Percentiles rank a stretch among this genome's conserved stretches.
phyloP scores from a whole-genome alignment of 1,140 invertebrate genomes.

The Protaetia brevitarsis region DNA sequence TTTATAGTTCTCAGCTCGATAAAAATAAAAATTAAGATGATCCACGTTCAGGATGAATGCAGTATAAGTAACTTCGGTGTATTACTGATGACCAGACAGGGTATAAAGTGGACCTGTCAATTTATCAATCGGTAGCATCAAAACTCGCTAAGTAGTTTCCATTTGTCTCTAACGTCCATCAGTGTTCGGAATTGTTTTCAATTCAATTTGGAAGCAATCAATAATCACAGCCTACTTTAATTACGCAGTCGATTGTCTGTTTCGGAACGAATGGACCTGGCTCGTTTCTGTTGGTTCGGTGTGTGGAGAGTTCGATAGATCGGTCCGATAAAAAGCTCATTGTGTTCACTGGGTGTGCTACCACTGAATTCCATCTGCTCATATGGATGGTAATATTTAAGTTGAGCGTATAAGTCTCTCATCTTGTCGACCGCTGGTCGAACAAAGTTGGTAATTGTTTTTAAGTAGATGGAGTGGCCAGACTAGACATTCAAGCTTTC shows the following conservation, averaged over 20 bases:
- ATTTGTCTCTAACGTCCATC: slow-evolving; percentile 29
- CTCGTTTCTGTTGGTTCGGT: not conserved
- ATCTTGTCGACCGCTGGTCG: slow-evolving; percentile 12
- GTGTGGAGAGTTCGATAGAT: slow-evolving; percentile 4
- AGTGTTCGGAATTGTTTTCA: slow-evolving; percentile 23
- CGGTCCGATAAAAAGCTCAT: slow-evolving; percentile 20
- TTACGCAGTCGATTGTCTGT: slow-evolving; percentile 27
- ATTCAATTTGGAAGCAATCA: slow-evolving; percentile 25
- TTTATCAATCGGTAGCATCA: slow-evolving; percentile 26
- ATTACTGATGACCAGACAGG: not conserved
- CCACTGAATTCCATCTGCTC: slow-evolving; percentile 4
- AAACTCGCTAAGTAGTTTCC: slow-evolving; percentile 27
- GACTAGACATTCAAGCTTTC: slow-evolving; percentile 4
- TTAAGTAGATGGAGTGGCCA: slow-evolving; percentile 11
- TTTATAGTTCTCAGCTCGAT: too few species aligned
- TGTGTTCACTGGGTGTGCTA: slow-evolving; percentile 18
- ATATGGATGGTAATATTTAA: slow-evolving; percentile 15
- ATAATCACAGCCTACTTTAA: slow-evolving; percentile 28
- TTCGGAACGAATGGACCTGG: slow-evolving; percentile 6
- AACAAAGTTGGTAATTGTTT: slow-evolving; percentile 3
- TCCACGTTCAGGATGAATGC: not conserved
- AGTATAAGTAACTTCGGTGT: not conserved
- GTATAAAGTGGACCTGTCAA: slow-evolving; percentile 12
- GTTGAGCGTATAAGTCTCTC: slow-evolving; percentile 2
- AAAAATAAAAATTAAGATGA: not conserved